Percentiles rank a stretch among this genome's conserved stretches.
These are phyloP conservation scores for Hyperopisus bebe DNA, from an alignment of 2,113 vertebrate species.

Conservation along the genomic window DNA sequence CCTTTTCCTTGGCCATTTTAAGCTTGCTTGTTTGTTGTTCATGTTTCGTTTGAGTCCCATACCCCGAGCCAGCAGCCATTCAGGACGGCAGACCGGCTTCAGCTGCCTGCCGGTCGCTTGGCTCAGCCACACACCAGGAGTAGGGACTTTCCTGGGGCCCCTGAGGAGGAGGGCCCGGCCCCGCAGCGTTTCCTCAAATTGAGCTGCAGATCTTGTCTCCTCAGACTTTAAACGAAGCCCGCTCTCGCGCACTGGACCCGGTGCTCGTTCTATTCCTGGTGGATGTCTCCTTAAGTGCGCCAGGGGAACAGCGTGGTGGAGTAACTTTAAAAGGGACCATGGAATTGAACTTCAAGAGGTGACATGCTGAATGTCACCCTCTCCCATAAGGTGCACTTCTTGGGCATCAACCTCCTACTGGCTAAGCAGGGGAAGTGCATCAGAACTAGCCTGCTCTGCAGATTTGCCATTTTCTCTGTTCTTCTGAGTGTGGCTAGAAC, in stretches of 20 bases:
- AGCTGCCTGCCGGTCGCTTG: background rate
- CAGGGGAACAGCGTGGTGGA: background rate
- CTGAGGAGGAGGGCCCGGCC: background rate
- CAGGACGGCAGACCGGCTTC: background rate
- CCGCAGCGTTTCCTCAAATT: background rate
- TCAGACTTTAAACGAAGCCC: background rate
- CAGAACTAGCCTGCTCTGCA: background rate
- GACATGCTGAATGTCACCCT: background rate
- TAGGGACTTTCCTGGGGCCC: background rate
- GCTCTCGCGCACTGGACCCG: background rate
- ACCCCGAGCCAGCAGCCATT: background rate
- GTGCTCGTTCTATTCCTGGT: background rate
- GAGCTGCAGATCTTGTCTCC: slow-evolving; percentile 6
- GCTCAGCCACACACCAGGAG: background rate
- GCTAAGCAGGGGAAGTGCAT: background rate
- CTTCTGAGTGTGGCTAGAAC: background rate
- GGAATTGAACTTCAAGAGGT: slow-evolving; percentile 1
- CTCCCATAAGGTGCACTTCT: background rate
- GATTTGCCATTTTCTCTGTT: background rate
- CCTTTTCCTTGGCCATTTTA: background rate
- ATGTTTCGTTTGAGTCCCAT: background rate
- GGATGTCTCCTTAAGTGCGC: background rate
- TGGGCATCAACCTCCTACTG: background rate
- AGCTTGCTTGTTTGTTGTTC: background rate
- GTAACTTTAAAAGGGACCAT: background rate